Evolutionary conservation across 2,888 invertebrate species (phyloP).

Genomic region (Zhuqinia jingwanae): DNA sequence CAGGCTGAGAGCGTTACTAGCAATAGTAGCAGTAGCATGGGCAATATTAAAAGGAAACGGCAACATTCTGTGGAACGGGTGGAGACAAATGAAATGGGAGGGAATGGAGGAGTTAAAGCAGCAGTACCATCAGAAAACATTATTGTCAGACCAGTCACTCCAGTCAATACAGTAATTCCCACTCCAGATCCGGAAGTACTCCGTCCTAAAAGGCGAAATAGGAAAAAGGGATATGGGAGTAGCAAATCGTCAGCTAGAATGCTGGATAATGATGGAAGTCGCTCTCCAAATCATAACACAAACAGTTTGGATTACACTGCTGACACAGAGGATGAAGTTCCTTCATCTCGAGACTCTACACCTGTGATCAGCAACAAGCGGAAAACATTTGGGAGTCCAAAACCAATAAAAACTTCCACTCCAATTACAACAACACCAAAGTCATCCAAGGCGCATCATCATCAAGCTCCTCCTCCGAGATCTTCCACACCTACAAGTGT

Average conservation of each 20-base stretch:
- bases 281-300: conserved; percentile 57
- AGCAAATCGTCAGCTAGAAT: conserved; percentile 9
- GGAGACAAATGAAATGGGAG: conserved; percentile 8
- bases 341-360: conserved; percentile 60
- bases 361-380: conserved; percentile 59
- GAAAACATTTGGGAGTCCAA: conserved; percentile 59
- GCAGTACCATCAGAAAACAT: neutral
- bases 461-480: conserved; percentile 32
- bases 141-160: conserved; percentile 55
- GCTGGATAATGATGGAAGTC: conserved; percentile 46
- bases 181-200: conserved; percentile 57
- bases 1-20: neutral
- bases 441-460: conserved; percentile 53
- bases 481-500: conserved; percentile 44
- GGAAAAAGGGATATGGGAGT: conserved; percentile 58
- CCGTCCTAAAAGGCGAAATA: conserved; percentile 53
- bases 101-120: neutral
- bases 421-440: conserved; percentile 60
- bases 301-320: conserved; percentile 67
- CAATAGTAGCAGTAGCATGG: neutral
- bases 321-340: conserved; percentile 68
- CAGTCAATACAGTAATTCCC: conserved; percentile 41
- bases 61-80: conserved; percentile 36
- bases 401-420: conserved; percentile 66
- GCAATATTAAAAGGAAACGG: conserved; percentile 32